Evolutionary conservation across 1,140 invertebrate species (phyloP).

Genomic region (Drosophila kikkawai): DNA sequence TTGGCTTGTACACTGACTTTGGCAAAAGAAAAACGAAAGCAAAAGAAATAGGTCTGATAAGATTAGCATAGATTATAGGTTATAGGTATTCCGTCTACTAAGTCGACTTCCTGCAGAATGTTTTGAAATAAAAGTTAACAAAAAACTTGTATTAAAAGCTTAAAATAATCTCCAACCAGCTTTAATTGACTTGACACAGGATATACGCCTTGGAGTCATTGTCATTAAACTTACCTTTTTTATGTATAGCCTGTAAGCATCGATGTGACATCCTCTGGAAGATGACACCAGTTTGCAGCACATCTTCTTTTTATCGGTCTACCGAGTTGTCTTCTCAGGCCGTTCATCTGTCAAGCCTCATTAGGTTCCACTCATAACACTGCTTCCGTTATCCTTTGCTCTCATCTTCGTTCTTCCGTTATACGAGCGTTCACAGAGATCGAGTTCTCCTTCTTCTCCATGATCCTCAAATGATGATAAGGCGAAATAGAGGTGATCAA

Average conservation of each 20-base stretch:
- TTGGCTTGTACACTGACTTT: neutral
- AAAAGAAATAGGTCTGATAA: neutral
- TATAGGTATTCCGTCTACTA: neutral
- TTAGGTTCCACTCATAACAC: conserved; percentile 47
- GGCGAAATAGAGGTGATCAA: neutral
- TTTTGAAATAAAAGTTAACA: neutral
- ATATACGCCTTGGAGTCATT: conserved; percentile 8
- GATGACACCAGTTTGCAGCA: conserved; percentile 23
- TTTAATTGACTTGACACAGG: conserved; percentile 10
- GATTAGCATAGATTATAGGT: neutral
- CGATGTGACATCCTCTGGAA: conserved; percentile 31
- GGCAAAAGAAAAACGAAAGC: neutral
- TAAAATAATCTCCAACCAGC: neutral
- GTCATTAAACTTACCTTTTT: conserved; percentile 11
- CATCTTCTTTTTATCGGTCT: conserved; percentile 13
- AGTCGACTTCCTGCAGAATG: neutral
- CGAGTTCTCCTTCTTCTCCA: conserved; percentile 8
- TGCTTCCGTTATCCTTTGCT: conserved; percentile 46
- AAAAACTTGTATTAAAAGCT: too few relatives aligned
- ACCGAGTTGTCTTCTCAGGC: neutral
- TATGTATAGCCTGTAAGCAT: neutral
- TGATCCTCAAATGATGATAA: conserved; percentile 9
- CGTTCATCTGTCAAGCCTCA: conserved; percentile 50
- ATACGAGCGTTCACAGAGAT: conserved; percentile 2
- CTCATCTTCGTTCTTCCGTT: conserved; percentile 50